Conservation (phyloP, 2,888 invertebrate genomes). For the Halocaridina rubra region DNA sequence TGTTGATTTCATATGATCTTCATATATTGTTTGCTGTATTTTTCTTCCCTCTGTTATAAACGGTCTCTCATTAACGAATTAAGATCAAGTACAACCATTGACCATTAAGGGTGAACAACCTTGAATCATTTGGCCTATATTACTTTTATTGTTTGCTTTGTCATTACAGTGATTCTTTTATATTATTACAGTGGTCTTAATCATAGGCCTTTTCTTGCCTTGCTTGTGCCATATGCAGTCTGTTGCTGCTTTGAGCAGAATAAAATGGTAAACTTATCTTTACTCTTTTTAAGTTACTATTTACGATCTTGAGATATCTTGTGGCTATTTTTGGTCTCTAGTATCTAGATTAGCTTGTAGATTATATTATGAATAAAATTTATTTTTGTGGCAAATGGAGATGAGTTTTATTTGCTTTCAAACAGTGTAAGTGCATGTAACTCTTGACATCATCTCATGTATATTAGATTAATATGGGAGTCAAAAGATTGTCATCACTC, state of each 20-base stretch:
- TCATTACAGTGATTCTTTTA: too few species aligned
- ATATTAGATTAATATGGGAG: background rate
- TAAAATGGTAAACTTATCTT: constrained; percentile 26
- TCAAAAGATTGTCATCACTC: background rate
- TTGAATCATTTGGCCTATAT: background rate
- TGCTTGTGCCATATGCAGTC: constrained; percentile 51
- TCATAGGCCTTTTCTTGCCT: background rate
- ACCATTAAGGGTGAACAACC: background rate
- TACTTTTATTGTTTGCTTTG: too few species aligned
- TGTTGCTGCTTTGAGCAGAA: constrained; percentile 18
- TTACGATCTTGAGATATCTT: constrained; percentile 47
- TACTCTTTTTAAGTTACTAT: constrained; percentile 45
- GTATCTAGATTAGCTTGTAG: constrained; percentile 50
- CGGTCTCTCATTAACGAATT: too few species aligned
- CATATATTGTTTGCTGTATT: background rate
- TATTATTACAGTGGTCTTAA: too few species aligned
- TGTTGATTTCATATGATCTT: too few species aligned
- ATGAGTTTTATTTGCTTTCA: constrained; percentile 1
- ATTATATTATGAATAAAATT: constrained; percentile 58
- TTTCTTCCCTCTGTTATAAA: background rate
- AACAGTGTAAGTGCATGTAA: background rate
- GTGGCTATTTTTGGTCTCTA: constrained; percentile 59
- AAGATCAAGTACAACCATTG: background rate
- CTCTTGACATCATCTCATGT: background rate
- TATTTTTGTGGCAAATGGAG: constrained; percentile 52